Percentiles rank a stretch among this genome's conserved stretches.
Conservation (phyloP, 1,140 invertebrate species). For the Dreissena polymorpha region DNA sequence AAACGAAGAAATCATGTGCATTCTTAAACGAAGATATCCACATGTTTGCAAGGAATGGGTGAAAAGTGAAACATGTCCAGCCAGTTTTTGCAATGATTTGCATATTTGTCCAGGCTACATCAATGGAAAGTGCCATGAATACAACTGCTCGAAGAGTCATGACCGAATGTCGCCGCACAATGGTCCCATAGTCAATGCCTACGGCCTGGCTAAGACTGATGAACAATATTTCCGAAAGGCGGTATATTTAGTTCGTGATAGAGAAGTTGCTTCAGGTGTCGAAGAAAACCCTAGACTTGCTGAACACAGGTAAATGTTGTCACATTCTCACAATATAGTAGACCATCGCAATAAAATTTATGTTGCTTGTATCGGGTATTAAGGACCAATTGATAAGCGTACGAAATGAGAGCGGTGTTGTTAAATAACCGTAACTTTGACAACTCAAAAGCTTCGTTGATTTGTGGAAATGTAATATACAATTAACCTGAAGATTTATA, state of each 20-base stretch:
- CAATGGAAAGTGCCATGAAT: background rate
- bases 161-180: background rate
- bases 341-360: no score
- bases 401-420: no score
- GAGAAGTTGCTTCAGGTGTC: no score
- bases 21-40: background rate
- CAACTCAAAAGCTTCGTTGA: no score
- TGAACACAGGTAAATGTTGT: no score
- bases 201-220: background rate
- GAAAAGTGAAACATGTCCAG: background rate
- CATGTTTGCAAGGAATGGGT: background rate
- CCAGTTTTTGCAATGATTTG: background rate
- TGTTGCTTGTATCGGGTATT: no score
- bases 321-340: no score
- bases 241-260: background rate
- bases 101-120: background rate
- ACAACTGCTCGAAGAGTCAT: background rate
- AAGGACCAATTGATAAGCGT: no score
- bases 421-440: no score
- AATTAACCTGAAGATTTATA: no score
- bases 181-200: background rate
- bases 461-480: no score
- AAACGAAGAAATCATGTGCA: background rate
- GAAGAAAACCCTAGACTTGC: no score
- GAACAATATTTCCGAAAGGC: background rate